Evolutionary conservation across 2,797 vertebrate species (phyloP).

Genomic region (Etheostoma perlongum): DNA sequence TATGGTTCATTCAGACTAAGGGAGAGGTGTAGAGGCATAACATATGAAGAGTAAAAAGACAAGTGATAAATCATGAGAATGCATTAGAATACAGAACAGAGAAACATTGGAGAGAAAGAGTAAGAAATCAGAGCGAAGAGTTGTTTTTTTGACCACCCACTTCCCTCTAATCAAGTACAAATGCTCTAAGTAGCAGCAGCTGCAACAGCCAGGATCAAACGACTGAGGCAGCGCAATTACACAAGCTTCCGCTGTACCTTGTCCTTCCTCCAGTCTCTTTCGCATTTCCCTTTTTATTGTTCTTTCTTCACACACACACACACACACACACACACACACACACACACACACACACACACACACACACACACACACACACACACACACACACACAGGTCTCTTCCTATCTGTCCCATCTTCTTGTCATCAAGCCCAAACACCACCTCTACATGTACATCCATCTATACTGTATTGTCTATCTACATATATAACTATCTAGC

Average conservation of each 20-base stretch:
- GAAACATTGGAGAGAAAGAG: slow-evolving; percentile 30
- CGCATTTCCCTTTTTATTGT: slow-evolving; percentile 40
- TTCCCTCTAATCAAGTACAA: slow-evolving; percentile 88
- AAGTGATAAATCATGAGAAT: slow-evolving; percentile 11
- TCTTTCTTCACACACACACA: slow-evolving; percentile 38
- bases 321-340: slow-evolving; percentile 42
- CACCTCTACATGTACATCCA: not conserved
- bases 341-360: slow-evolving; percentile 24
- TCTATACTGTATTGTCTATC: not conserved
- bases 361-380: slow-evolving; percentile 34
- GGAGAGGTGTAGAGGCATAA: slow-evolving; percentile 3
- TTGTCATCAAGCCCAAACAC: slow-evolving; percentile 10
- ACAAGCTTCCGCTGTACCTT: slow-evolving; percentile 81
- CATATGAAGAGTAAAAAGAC: slow-evolving; percentile 18
- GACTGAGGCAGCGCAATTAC: slow-evolving; percentile 80
- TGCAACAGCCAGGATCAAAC: slow-evolving; percentile 86
- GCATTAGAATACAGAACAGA: slow-evolving; percentile 34
- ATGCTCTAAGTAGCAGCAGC: slow-evolving; percentile 89
- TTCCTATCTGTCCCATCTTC: slow-evolving; percentile 15
- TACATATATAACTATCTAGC: not conserved
- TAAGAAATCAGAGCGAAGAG: slow-evolving; percentile 46
- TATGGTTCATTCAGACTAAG: slow-evolving; percentile 5
- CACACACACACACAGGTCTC: slow-evolving; percentile 36
- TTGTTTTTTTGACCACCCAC: slow-evolving; percentile 80
- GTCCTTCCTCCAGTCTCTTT: slow-evolving; percentile 60